A percentile compares a stretch with the other conserved stretches of the same genome.
Evolutionary conservation across 1,140 invertebrate species (phyloP).

Genomic region (Drosophila neocordata): DNA sequence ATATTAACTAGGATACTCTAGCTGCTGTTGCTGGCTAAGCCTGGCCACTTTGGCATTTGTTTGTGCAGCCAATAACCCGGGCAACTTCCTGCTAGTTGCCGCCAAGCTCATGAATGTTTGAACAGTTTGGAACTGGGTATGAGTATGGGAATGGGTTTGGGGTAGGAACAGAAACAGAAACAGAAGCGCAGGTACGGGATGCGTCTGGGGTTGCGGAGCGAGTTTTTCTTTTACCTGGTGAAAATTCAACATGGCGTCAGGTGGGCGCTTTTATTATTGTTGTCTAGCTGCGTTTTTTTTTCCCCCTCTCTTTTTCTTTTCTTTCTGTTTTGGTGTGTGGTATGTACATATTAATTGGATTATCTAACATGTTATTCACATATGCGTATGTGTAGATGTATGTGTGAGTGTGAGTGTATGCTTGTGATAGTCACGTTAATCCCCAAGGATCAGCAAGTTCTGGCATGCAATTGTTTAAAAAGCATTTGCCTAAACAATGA

Average conservation of each 20-base stretch:
- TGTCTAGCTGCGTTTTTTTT: slow-evolving; percentile 21
- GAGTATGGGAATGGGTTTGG: background rate
- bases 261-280: slow-evolving; percentile 17
- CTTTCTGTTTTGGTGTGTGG: background rate
- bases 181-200: too few species aligned
- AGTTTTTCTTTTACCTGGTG: slow-evolving; percentile 5
- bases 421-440: slow-evolving; percentile 67
- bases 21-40: slow-evolving; percentile 10
- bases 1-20: slow-evolving; percentile 14
- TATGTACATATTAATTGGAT: slow-evolving; percentile 28
- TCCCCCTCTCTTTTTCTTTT: background rate
- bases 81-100: slow-evolving; percentile 17
- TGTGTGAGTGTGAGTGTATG: background rate
- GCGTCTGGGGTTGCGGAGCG: background rate
- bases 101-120: slow-evolving; percentile 23
- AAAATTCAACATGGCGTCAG: slow-evolving; percentile 18
- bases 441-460: slow-evolving; percentile 58
- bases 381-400: background rate
- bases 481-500: slow-evolving; percentile 72
- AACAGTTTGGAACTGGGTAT: slow-evolving; percentile 6
- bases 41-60: slow-evolving; percentile 16
- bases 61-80: slow-evolving; percentile 24
- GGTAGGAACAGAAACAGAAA: background rate
- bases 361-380: slow-evolving; percentile 21
- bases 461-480: slow-evolving; percentile 78